phyloP scores from a whole-genome alignment of 2,797 vertebrate species.

The Otolemur crassicaudatus region DNA sequence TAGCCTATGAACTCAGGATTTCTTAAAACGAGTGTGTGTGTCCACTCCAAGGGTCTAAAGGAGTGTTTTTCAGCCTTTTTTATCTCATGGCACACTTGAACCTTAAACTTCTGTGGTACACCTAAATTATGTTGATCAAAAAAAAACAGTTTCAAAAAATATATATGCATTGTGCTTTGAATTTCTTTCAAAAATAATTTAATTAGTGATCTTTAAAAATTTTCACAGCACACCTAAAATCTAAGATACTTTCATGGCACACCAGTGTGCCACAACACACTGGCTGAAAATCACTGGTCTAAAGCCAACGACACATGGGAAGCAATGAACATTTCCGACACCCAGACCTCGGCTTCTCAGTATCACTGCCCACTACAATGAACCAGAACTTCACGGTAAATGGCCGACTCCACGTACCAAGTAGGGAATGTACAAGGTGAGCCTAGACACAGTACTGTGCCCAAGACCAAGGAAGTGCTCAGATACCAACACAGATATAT shows the following conservation, averaged over 20 bases:
- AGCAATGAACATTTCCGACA: neutral
- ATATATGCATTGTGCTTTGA: too few species aligned
- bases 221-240: too few species aligned
- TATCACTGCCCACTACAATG: neutral
- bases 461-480: neutral
- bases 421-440: neutral
- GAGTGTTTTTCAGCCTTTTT: too few species aligned
- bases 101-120: too few species aligned
- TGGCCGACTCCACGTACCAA: neutral
- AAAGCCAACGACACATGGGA: neutral
- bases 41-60: neutral
- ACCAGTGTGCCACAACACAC: too few species aligned
- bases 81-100: too few species aligned
- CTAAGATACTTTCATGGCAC: too few species aligned
- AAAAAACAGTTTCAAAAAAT: too few species aligned
- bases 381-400: neutral
- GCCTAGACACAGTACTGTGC: neutral
- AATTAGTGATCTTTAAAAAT: too few species aligned
- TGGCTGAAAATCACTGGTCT: too few species aligned
- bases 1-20: neutral
- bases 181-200: too few species aligned
- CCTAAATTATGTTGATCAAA: too few species aligned
- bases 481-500: neutral
- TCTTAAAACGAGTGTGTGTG: neutral
- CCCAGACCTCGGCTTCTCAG: constrained; percentile 5